These are phyloP conservation scores for Macquaria ambigua DNA, from an alignment of 2,113 vertebrate species.

Conservation along the genomic window DNA sequence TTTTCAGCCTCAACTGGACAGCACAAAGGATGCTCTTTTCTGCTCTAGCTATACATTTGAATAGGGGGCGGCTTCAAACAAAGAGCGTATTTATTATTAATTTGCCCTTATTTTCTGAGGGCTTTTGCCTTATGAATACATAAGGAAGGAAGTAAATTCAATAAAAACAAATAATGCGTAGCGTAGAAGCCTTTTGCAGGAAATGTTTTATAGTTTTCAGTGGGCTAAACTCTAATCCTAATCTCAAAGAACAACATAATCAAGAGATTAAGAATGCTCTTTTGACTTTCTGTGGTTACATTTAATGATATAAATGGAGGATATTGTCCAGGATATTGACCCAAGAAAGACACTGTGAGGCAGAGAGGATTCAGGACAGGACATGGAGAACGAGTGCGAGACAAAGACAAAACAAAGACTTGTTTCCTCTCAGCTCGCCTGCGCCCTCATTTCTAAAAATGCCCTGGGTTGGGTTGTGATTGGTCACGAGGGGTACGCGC, in stretches of 20 bases:
- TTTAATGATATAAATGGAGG: constrained; percentile 11
- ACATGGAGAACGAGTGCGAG: constrained; percentile 11
- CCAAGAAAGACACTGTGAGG: background rate
- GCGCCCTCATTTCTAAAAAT: constrained; percentile 70
- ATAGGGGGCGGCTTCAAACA: constrained; percentile 26
- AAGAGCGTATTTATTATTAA: constrained; percentile 39
- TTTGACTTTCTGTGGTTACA: background rate
- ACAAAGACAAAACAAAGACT: constrained; percentile 53
- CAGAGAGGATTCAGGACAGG: constrained; percentile 16
- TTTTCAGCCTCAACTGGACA: constrained; percentile 8
- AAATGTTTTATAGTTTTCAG: background rate
- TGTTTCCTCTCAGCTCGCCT: constrained; percentile 51
- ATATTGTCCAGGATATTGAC: background rate
- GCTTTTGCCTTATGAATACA: background rate
- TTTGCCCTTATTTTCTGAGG: constrained; percentile 6
- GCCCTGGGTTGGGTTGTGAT: constrained; percentile 58
- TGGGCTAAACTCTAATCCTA: background rate
- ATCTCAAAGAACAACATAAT: background rate
- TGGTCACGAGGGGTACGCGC: constrained; percentile 69
- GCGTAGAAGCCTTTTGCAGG: background rate
- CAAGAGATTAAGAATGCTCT: background rate
- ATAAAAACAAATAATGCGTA: background rate
- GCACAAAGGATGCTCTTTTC: constrained; percentile 51
- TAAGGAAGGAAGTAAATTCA: background rate
- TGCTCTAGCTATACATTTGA: constrained; percentile 16